Conservation (phyloP, 2,888 invertebrate species). For the Cepaea hortensis region DNA sequence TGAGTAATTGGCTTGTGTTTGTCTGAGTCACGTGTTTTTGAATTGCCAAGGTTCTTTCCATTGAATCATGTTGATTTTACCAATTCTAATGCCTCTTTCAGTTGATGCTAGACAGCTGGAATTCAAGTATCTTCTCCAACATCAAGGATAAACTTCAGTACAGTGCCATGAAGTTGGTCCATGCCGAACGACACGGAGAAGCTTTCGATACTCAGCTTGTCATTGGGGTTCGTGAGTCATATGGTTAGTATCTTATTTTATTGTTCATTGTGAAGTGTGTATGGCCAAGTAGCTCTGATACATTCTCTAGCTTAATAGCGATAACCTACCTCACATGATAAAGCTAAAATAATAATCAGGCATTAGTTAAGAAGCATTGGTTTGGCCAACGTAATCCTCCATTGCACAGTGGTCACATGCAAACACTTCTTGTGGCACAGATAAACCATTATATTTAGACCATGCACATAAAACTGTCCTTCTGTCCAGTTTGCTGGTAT, state of each 20-base stretch:
- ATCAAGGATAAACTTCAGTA: constrained; percentile 87
- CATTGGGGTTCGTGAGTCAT: constrained; percentile 97
- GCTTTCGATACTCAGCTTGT: constrained; percentile 98
- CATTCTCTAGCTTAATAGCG: too few relatives aligned
- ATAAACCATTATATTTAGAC: too few relatives aligned
- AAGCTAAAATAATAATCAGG: too few relatives aligned
- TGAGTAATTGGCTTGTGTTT: background rate
- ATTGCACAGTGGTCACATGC: too few relatives aligned
- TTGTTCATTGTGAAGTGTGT: too few relatives aligned
- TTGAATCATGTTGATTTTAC: background rate
- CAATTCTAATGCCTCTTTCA: constrained; percentile 73
- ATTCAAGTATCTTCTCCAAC: constrained; percentile 95
- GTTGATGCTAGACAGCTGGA: constrained; percentile 99
- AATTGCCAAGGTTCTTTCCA: background rate
- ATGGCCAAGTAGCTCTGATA: too few relatives aligned
- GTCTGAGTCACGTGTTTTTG: background rate
- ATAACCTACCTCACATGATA: too few relatives aligned
- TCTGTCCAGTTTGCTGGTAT: too few relatives aligned
- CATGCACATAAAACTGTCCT: too few relatives aligned
- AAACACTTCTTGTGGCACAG: too few relatives aligned
- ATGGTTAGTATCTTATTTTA: constrained; percentile 81
- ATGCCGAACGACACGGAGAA: constrained; percentile 97
- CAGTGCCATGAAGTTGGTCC: constrained; percentile 97
- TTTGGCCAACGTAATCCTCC: too few relatives aligned
- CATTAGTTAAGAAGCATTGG: too few relatives aligned